These are phyloP conservation scores for Hypotaenidia okinawae DNA, from an alignment of 2,797 vertebrate genomes.

Conservation along the genomic window DNA sequence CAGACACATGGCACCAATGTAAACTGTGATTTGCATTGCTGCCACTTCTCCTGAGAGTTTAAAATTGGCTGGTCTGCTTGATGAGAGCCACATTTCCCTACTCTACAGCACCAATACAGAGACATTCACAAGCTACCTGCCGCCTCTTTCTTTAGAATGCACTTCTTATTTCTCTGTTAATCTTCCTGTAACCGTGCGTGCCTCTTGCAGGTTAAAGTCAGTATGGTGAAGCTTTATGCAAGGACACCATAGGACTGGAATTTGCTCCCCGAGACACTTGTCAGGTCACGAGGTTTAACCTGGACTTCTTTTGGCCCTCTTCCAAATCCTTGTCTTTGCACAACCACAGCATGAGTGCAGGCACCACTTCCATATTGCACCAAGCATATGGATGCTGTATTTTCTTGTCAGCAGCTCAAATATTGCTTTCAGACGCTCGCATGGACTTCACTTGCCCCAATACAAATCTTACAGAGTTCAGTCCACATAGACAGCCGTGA, in stretches of 20 bases:
- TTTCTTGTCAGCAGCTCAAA: slow-evolving; percentile 27
- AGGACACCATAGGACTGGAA: background rate
- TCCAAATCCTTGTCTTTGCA: slow-evolving; percentile 21
- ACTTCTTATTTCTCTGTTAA: background rate
- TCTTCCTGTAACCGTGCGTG: background rate
- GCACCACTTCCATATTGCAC: background rate
- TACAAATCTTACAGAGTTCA: background rate
- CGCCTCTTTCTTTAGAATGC: background rate
- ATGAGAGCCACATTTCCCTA: background rate
- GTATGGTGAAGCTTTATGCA: background rate
- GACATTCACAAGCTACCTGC: background rate
- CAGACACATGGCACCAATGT: background rate
- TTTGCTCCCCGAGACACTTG: background rate
- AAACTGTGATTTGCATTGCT: background rate
- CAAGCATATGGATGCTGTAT: slow-evolving; percentile 2
- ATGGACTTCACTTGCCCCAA: background rate
- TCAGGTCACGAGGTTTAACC: background rate
- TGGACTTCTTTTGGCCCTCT: background rate
- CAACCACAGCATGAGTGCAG: background rate
- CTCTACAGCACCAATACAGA: accelerated
- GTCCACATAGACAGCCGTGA: background rate
- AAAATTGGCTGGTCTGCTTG: background rate
- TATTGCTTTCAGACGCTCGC: slow-evolving; percentile 24
- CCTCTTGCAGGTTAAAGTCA: background rate
- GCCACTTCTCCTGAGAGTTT: background rate